Conservation (phyloP, 2,888 invertebrate species). For the Dryadula phaetusa region DNA sequence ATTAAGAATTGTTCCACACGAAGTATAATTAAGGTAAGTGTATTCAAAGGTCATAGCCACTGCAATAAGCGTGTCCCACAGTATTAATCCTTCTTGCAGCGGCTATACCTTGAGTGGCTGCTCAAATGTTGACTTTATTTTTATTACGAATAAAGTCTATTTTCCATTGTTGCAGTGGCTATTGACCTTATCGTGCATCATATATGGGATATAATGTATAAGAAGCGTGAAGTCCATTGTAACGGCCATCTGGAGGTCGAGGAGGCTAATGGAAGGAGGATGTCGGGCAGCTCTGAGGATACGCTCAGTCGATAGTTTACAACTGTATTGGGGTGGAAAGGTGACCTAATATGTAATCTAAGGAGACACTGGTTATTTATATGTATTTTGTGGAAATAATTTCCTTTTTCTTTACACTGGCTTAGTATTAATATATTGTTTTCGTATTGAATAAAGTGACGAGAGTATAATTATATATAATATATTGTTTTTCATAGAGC, state of each 20-base stretch:
- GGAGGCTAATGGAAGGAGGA: slow-evolving; percentile 62
- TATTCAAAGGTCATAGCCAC: slow-evolving; percentile 77
- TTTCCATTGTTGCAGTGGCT: slow-evolving; percentile 95
- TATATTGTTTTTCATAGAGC: no score
- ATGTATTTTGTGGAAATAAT: neutral
- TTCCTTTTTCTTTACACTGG: neutral
- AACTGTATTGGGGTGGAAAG: slow-evolving; percentile 1
- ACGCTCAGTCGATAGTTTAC: slow-evolving; percentile 78
- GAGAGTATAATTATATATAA: neutral
- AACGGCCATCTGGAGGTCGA: slow-evolving; percentile 70
- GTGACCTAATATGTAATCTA: neutral
- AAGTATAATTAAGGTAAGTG: slow-evolving; percentile 58
- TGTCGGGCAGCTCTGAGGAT: slow-evolving; percentile 80
- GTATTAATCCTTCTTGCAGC: slow-evolving; percentile 68
- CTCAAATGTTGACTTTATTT: slow-evolving; percentile 51
- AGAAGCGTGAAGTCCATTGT: slow-evolving; percentile 72
- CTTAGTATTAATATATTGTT: neutral
- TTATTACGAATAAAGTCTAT: slow-evolving; percentile 62
- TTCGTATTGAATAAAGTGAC: neutral
- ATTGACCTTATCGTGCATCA: slow-evolving; percentile 99
- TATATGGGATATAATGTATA: slow-evolving; percentile 97
- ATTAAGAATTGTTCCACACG: neutral
- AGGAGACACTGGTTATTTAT: slow-evolving; percentile 7
- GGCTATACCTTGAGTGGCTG: slow-evolving; percentile 84
- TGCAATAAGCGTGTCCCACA: slow-evolving; percentile 66